phyloP scores from a whole-genome alignment of 2,797 vertebrate genomes.

The Chiroxiphia lanceolata region DNA sequence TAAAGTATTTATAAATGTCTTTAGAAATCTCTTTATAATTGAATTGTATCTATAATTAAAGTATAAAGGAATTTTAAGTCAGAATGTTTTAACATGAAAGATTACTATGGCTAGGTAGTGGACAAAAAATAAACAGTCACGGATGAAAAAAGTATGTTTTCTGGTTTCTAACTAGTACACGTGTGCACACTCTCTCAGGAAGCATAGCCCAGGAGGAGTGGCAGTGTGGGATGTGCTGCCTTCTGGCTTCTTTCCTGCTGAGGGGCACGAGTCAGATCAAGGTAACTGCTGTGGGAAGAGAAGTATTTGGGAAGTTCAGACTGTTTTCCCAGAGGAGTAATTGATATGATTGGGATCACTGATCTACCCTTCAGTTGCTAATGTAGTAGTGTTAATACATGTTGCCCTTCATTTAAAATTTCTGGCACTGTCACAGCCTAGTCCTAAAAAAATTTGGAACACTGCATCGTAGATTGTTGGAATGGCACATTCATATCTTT shows the following conservation, averaged over 20 bases:
- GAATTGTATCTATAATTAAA: not conserved
- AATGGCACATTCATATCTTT: not conserved
- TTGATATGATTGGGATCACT: not conserved
- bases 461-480: not conserved
- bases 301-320: not conserved
- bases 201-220: not conserved
- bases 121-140: not conserved
- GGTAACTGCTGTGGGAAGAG: not conserved
- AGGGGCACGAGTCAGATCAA: not conserved
- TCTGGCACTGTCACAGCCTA: not conserved
- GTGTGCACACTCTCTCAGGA: rapidly evolving
- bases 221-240: not conserved
- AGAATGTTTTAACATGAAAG: not conserved
- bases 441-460: not conserved
- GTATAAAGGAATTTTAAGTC: not conserved
- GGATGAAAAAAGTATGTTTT: not conserved
- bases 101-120: not conserved
- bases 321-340: not conserved
- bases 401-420: not conserved
- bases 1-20: not conserved
- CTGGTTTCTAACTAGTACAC: not conserved
- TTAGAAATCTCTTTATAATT: not conserved
- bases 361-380: not conserved
- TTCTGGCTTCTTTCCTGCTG: not conserved
- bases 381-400: not conserved